Evolutionary conservation across 1,140 invertebrate species (phyloP), one percentile per base, ranked within the genome.

Genomic region (Venturia canescens): DNA sequence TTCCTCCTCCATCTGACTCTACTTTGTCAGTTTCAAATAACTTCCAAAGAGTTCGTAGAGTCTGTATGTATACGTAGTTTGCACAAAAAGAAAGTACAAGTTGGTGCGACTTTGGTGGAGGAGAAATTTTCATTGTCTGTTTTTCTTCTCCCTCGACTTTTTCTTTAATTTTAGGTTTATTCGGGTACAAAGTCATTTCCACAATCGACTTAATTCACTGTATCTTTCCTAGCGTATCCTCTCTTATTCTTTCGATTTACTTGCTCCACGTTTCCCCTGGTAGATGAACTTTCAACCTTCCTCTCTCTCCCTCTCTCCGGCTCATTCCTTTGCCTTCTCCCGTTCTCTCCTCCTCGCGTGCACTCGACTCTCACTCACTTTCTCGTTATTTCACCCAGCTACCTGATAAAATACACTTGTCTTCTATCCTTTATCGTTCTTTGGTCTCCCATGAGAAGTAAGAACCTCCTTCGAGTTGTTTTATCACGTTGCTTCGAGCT

Each of bases 321-420:
- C 63, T 80, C 71, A 34, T 53, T 76, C 48, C 60, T 27, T 57
- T 53, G 26, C 18, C 7, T 31, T 44, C 23, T 75, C 38, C 57
- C 44, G 21, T 69, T 44, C 67, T 48, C 29, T 23, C 29, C 34
- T 50, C 53, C 78, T 57, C 16, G 23, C 16, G 75, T 60, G 69
- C 75, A 44, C 72, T 26, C 50, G 44, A 31, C n/a, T 50, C 67
- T 75, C 71, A 77, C 67, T 80, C 72, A 63, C 75, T 77, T 77
- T 77, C 57, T 60, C 75, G 75, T 77, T 77, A 77, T 77, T 75
- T 66, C 75, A 53, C 50, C 27, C 29, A 38, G 72, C 72, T 76
- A 60, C 48, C 72, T 76, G 75, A 77, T 77, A 77, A 77, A 77
- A 77, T 77, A 77, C 53, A 77, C 75, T 69, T 69, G 66, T 77